These are phyloP conservation scores for Melanargia galathea DNA, from an alignment of 2,888 invertebrate species.

Conservation along the genomic window DNA sequence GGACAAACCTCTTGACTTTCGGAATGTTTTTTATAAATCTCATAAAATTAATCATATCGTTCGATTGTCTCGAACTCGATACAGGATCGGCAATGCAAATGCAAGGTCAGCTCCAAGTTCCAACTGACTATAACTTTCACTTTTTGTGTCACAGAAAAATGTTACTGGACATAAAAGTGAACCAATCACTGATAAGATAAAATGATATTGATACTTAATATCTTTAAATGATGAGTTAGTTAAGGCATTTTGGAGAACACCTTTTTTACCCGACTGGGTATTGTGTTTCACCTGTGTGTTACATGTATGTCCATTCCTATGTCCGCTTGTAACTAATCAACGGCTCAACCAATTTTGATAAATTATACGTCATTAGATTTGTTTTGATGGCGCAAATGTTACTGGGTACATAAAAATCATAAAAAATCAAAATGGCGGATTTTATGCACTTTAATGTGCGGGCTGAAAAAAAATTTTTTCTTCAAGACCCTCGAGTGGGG, in stretches of 20 bases:
- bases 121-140: constrained; percentile 30
- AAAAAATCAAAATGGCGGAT: no score
- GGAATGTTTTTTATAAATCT: not conserved
- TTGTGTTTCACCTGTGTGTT: no score
- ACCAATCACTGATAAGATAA: not conserved
- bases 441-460: no score
- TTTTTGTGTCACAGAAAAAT: constrained; percentile 32
- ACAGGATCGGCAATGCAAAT: constrained; percentile 28
- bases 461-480: no score
- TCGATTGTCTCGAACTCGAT: constrained; percentile 13
- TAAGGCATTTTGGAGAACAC: not conserved
- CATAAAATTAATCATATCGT: not conserved
- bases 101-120: constrained; percentile 31
- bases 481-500: no score
- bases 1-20: not conserved
- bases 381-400: no score
- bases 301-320: no score
- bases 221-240: not conserved
- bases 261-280: not conserved
- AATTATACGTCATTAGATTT: no score
- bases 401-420: no score
- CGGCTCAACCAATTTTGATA: no score
- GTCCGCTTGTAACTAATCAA: no score
- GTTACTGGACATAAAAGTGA: constrained; percentile 9
- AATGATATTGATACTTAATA: not conserved